Percentiles rank a stretch among this genome's conserved stretches.
These are phyloP conservation scores for cat (Felis catus) DNA, from an alignment of 2,113 vertebrate species.

Conservation along the genomic window DNA sequence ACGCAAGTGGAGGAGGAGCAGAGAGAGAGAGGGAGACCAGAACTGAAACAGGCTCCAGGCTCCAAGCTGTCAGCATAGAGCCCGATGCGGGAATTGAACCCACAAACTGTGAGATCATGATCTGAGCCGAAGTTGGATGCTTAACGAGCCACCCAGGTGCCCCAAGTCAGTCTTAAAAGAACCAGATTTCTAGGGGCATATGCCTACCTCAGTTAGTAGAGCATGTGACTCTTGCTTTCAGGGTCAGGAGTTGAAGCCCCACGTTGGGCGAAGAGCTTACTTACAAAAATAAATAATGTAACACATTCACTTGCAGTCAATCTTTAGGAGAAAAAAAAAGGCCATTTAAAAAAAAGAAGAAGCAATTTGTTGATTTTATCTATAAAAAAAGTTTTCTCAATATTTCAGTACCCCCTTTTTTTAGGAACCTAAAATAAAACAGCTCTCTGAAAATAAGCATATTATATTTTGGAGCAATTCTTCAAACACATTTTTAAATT, in stretches of 20 bases:
- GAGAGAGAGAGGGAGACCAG: too few relatives aligned
- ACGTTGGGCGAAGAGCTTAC: background rate
- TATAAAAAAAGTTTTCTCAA: background rate
- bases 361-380: background rate
- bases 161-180: background rate
- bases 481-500: background rate
- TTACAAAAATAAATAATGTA: background rate
- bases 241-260: background rate
- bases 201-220: background rate
- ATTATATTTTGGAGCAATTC: background rate
- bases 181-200: background rate
- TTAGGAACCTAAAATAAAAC: background rate
- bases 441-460: background rate
- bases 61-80: too few relatives aligned
- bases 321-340: background rate
- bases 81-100: too few relatives aligned
- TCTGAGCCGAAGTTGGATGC: too few relatives aligned
- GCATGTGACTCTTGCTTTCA: background rate
- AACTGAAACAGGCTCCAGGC: too few relatives aligned
- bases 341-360: background rate
- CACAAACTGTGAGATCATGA: too few relatives aligned
- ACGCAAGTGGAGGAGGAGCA: too few relatives aligned
- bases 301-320: background rate
- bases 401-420: background rate
- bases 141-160: too few relatives aligned